phyloP scores from a whole-genome alignment of 2,888 invertebrate genomes.

The Dynastes hyllus region DNA sequence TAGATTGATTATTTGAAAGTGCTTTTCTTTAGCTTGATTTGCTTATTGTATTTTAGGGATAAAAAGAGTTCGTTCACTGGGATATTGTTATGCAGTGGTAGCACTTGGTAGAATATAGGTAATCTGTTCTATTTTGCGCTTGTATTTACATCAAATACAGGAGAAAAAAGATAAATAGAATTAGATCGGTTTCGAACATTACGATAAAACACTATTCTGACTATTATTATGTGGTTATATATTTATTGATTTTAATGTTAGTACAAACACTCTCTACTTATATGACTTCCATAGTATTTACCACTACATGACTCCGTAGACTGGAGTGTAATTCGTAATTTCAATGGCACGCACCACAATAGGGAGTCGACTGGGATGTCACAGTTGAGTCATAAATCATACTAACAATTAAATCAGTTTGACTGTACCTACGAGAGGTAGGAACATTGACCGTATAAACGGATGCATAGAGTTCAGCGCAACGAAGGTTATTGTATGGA shows the following conservation, averaged over 20 bases:
- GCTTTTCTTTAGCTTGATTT: no score
- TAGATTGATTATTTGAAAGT: no score
- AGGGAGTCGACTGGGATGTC: slow-evolving; percentile 64
- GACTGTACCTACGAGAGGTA: slow-evolving; percentile 57
- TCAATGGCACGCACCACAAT: slow-evolving; percentile 57
- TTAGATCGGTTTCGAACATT: no score
- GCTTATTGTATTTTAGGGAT: no score
- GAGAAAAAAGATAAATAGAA: no score
- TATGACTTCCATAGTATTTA: slow-evolving; percentile 12
- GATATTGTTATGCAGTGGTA: no score
- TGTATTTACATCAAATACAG: no score
- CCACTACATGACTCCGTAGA: slow-evolving; percentile 58
- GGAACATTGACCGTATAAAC: slow-evolving; percentile 66
- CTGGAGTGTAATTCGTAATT: slow-evolving; percentile 62
- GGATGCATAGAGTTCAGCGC: slow-evolving; percentile 61
- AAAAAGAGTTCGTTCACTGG: no score
- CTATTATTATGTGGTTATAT: not conserved
- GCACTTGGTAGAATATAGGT: no score
- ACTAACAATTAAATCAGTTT: slow-evolving; percentile 69
- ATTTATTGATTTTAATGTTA: not conserved
- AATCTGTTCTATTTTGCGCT: no score
- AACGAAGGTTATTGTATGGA: slow-evolving; percentile 53
- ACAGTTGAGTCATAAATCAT: slow-evolving; percentile 67
- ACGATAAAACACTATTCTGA: no score
- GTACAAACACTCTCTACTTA: not conserved